Evolutionary conservation across 92 coral and sea anemone species (phyloP), one percentile per base, ranked within the genome.

Genomic region (Epizoanthus scotinus): DNA sequence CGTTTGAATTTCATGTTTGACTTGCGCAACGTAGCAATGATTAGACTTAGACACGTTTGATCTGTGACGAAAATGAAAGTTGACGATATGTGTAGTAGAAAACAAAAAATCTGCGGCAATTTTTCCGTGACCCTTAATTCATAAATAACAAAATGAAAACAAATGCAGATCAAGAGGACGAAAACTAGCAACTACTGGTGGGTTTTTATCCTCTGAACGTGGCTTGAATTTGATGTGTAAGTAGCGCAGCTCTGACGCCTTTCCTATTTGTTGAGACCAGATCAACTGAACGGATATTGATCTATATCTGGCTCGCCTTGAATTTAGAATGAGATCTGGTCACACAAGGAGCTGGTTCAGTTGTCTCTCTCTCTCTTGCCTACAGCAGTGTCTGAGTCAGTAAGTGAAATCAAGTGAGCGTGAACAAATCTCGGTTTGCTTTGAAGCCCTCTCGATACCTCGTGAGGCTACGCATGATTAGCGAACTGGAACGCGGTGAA

Each of bases 211-310:
- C 70, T 64, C 8, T 31, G 27, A 19, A 64, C 44, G 70, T 29
- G 70, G 70, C n/a, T 64, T 9, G 38, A 62, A 62, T 19, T 26
- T 62, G 36, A 62, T 62, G 67, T 62, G 24, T 61, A n/a, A 3
- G 25, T n/a, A 27, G n/a, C 40, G 44, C 31, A 40, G 3, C 26
- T 31, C 29, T 68, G 52, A 68, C 31, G 31, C 24, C 42, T 47
- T 47, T 47, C 52, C 52, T 47, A 47, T 47, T 47, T 12, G 52
- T 9, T 47, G 52, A 47, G 73, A n/a, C 24, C 73, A 28, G 38
- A 21, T 56, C 14, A 53, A 8, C 28, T 8, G 73, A 27, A 8
- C 73, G 25, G 25, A 9, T 68, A 68, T 68, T 53, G 73, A 42
- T 42, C 18, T 25, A 67, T 14, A 67, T 29, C 38, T 38, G 56